Base-by-base conservation (phyloP, 2,797 vertebrate genomes). In the Adrianichthys oophorus region DNA sequence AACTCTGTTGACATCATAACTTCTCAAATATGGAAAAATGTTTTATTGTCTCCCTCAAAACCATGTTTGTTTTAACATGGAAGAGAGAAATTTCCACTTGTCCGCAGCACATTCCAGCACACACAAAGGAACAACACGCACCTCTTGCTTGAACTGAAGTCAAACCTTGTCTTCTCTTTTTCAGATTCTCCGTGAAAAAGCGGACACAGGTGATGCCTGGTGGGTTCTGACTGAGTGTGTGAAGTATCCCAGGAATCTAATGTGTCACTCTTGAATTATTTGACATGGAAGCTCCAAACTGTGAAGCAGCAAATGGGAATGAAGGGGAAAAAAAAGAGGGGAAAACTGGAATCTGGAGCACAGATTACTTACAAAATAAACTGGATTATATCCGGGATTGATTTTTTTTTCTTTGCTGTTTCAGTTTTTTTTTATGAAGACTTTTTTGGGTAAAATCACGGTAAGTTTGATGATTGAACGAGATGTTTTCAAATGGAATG, bases 71-170 rank as follows among this genome's bases (percentile, higher is more conserved):
- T 89, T 89, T 89, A 83, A 88, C 89, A 90, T 62, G 37, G 59
- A 42, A 83, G 81, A 83, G 88, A 89, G 84, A 87, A 82, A 84
- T 90, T 89, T 91, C 88, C 87, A 90, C 82, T 84, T 74, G 79
- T 85, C 87, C 72, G 46, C 65, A 72, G 66, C 67, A 80, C 84
- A 88, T 87, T 90, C 87, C 85, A 78, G 65, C 50, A 23, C 76
- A 73, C 63, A 12, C 56, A 26, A 62, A 37, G 70, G 69, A 81
- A 70, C 81, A 62, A 65, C 82, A 73, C 78, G 56, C 68, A 16
- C 59, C 75, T 82, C 68, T 59, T 61, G 66, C 64, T 60, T 37
- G 1, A 21, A 47, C 55, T 50, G 63, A 55, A 56, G 68, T 66
- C 70, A 23, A 72, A 66, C 32, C 50, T 55, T 70, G 52, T 51